These are phyloP conservation scores for Parascotia fuliginaria DNA, from an alignment of 2,888 invertebrate genomes.

Conservation along the genomic window DNA sequence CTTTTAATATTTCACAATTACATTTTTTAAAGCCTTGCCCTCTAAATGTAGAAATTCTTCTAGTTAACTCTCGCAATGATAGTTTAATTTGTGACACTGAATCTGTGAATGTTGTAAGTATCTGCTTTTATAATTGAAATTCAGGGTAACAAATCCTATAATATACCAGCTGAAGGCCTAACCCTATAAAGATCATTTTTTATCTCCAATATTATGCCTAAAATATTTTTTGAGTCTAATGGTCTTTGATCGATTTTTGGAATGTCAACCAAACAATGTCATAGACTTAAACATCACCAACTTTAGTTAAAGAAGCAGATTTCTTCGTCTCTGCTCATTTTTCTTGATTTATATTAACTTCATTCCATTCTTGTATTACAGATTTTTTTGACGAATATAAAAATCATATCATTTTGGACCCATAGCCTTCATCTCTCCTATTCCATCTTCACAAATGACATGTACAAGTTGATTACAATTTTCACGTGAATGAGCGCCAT, in stretches of 20 bases:
- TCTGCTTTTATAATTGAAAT: conserved; percentile 2
- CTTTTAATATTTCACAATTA: no score
- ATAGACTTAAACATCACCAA: neutral
- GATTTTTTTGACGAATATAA: neutral
- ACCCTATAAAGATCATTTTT: no score
- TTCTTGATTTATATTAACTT: neutral
- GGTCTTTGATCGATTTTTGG: no score
- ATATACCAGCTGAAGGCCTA: no score
- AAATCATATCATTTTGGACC: conserved; percentile 2
- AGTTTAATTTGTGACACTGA: no score
- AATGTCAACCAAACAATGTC: no score
- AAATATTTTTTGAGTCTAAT: neutral
- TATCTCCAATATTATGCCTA: conserved; percentile 1
- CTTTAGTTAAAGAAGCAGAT: conserved; percentile 1
- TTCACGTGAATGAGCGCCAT: conserved; percentile 1
- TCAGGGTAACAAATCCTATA: no score
- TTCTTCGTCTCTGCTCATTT: neutral
- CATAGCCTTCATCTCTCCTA: conserved; percentile 2
- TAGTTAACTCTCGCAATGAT: no score
- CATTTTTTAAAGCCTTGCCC: no score
- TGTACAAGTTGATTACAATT: conserved; percentile 2
- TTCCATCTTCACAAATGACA: conserved; percentile 1
- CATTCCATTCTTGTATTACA: conserved; percentile 1
- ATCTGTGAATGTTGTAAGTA: no score
- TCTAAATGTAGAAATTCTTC: no score